Conservation (phyloP, 2,797 vertebrate species). For the Nyctalus aviator region DNA sequence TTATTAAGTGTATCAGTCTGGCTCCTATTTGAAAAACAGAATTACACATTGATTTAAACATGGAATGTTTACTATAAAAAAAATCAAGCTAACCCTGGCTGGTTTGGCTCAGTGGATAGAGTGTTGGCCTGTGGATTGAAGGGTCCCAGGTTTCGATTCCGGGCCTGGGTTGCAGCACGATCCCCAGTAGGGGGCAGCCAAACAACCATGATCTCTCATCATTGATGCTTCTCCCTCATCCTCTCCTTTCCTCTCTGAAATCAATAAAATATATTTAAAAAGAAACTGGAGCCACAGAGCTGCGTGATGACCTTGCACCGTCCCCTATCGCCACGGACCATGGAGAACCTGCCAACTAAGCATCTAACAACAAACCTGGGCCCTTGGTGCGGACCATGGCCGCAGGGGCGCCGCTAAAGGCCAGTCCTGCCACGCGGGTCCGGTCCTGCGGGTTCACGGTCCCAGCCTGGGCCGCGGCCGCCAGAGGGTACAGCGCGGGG, state of each 20-base stretch:
- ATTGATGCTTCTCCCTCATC: too few relatives aligned
- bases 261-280: too few relatives aligned
- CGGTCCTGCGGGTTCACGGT: accelerated
- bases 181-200: too few relatives aligned
- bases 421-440: not conserved
- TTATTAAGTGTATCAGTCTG: not conserved
- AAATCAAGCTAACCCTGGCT: not conserved
- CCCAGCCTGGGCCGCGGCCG: not conserved
- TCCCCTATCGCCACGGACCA: not conserved
- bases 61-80: not conserved
- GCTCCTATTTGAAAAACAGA: not conserved
- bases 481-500: accelerated
- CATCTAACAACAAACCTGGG: not conserved
- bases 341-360: not conserved
- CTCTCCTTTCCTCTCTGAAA: too few relatives aligned
- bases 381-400: not conserved
- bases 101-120: too few relatives aligned
- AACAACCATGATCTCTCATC: too few relatives aligned
- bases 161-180: too few relatives aligned
- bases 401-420: too few relatives aligned
- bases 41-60: not conserved
- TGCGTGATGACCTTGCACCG: not conserved
- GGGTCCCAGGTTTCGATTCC: too few relatives aligned
- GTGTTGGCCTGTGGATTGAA: too few relatives aligned
- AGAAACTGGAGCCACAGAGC: not conserved